Percentiles rank a stretch among this genome's conserved stretches.
Conservation (phyloP, 2,797 vertebrate genomes). For the Botia almorhae region DNA sequence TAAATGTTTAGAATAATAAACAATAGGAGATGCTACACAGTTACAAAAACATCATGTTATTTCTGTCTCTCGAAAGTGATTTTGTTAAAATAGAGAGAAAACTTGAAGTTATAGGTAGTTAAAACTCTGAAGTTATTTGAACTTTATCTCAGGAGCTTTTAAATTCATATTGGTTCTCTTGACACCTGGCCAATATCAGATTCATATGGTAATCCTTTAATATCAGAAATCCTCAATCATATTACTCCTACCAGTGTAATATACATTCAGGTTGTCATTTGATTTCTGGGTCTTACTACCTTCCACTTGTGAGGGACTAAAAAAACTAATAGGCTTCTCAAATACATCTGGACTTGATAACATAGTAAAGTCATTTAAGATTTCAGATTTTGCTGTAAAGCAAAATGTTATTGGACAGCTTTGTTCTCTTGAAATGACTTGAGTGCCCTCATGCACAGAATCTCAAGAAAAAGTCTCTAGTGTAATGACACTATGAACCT, state of each 20-base stretch:
- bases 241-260: constrained; percentile 9
- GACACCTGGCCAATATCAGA: background rate
- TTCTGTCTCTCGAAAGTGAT: background rate
- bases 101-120: too few species aligned
- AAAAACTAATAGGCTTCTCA: background rate
- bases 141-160: constrained; percentile 9
- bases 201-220: constrained; percentile 27
- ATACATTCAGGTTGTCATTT: background rate
- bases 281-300: background rate
- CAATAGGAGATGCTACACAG: too few species aligned
- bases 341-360: background rate
- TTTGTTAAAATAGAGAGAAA: background rate
- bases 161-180: background rate
- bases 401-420: background rate
- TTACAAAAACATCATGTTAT: too few species aligned
- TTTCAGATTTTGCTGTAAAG: background rate
- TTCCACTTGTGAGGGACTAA: background rate
- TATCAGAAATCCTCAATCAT: constrained; percentile 7
- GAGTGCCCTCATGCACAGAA: constrained; percentile 10
- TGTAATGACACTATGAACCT: constrained; percentile 15
- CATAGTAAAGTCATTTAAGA: background rate
- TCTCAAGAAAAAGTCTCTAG: background rate
- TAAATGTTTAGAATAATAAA: too few species aligned
- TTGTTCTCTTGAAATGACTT: background rate
- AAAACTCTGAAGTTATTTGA: constrained; percentile 28